A percentile compares a stretch with the other conserved stretches of the same genome.
These are phyloP conservation scores for Dicentrarchus labrax DNA, from an alignment of 2,113 vertebrate species.

Conservation along the genomic window DNA sequence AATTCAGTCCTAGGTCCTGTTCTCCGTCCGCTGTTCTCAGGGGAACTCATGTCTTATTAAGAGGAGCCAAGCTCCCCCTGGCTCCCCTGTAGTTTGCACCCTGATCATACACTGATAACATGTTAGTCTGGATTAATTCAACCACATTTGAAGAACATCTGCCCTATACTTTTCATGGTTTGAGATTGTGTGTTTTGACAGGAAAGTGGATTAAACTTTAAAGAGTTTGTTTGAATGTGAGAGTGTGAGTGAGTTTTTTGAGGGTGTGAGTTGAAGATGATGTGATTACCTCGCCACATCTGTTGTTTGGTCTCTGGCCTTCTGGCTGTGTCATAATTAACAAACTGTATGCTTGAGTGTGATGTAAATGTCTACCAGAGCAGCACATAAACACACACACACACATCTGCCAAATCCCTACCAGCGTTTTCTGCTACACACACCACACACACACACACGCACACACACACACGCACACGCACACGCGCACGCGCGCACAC, in stretches of 20 bases:
- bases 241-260: background rate
- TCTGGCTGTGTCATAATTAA: constrained; percentile 53
- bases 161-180: background rate
- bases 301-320: constrained; percentile 38
- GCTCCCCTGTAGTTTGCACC: too few relatives aligned
- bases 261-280: background rate
- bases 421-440: background rate
- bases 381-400: constrained; percentile 3
- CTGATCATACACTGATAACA: too few relatives aligned
- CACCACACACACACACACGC: constrained; percentile 45
- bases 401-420: constrained; percentile 39
- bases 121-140: background rate
- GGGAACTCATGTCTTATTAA: too few relatives aligned
- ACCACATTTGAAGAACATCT: background rate
- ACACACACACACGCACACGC: constrained; percentile 70
- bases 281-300: constrained; percentile 38
- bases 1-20: too few relatives aligned
- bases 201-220: background rate
- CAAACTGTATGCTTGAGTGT: constrained; percentile 20
- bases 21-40: too few relatives aligned
- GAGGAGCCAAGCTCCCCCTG: too few relatives aligned
- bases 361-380: constrained; percentile 5
- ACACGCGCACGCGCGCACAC: constrained; percentile 43
- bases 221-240: background rate
- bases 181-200: background rate